These are phyloP conservation scores for Perdix hodgsoniae DNA, from an alignment of 2,797 vertebrate genomes.

Conservation along the genomic window DNA sequence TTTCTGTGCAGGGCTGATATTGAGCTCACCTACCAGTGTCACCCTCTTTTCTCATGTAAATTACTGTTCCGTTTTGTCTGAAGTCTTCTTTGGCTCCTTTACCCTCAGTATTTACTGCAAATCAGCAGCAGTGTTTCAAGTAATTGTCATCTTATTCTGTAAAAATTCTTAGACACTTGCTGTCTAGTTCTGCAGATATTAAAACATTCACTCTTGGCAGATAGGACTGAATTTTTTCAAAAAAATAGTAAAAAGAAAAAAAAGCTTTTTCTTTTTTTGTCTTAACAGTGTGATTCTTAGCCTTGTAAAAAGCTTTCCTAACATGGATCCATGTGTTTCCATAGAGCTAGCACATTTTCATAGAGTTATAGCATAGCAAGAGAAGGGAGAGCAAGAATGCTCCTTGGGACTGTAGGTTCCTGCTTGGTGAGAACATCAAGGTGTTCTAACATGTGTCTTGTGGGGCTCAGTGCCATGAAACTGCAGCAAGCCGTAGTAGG, in stretches of 20 bases:
- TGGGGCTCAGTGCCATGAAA: not conserved
- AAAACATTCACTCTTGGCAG: constrained; percentile 10
- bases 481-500: not conserved
- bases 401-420: not conserved
- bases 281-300: not conserved
- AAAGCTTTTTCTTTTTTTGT: too few species aligned
- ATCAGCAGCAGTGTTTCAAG: not conserved
- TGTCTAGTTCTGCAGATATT: constrained; percentile 28
- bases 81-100: not conserved
- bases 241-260: too few species aligned
- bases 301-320: constrained; percentile 34
- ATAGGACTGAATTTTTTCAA: not conserved
- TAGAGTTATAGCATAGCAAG: not conserved
- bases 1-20: not conserved
- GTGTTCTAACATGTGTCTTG: not conserved
- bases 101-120: not conserved
- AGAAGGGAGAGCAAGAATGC: constrained; percentile 20
- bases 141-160: not conserved
- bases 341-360: constrained; percentile 34
- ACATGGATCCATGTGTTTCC: constrained; percentile 27
- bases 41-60: not conserved
- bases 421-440: not conserved
- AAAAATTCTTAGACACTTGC: not conserved
- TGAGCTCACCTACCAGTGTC: not conserved
- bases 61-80: not conserved